Conservation (phyloP, 2,888 invertebrate genomes). For the Mesorhabditis sp. region DNA sequence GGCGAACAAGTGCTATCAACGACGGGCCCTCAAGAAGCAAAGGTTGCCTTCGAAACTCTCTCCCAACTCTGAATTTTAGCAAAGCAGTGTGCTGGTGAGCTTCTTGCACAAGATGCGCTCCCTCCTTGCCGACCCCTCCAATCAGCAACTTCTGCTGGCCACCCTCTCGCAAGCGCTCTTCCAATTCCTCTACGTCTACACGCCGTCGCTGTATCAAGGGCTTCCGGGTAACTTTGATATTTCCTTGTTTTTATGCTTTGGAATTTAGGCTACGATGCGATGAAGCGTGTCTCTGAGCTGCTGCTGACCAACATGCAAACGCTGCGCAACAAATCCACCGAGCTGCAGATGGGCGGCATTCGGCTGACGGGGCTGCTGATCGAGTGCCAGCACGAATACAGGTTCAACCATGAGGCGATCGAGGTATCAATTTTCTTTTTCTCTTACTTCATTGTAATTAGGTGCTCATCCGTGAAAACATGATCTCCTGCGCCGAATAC, state of each 20-base stretch:
- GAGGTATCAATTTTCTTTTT: slow-evolving; percentile 65
- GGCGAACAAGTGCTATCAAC: slow-evolving; percentile 63
- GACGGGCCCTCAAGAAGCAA: slow-evolving; percentile 93
- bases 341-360: not conserved
- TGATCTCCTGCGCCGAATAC: too few relatives aligned
- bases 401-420: slow-evolving; percentile 69
- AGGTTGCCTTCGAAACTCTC: slow-evolving; percentile 61
- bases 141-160: too few relatives aligned
- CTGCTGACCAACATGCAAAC: slow-evolving; percentile 7
- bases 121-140: too few relatives aligned
- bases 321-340: slow-evolving; percentile 7
- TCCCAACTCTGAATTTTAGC: too few relatives aligned
- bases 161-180: slow-evolving; percentile 71
- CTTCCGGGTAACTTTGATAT: slow-evolving; percentile 76
- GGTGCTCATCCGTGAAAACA: too few relatives aligned
- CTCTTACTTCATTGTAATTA: too few relatives aligned
- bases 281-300: not conserved
- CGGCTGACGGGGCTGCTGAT: not conserved
- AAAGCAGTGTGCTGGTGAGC: too few relatives aligned
- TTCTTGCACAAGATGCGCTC: too few relatives aligned
- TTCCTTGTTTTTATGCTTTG: not conserved
- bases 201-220: slow-evolving; percentile 86
- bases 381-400: slow-evolving; percentile 4
- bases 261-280: slow-evolving; percentile 5
- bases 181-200: slow-evolving; percentile 78